Evolutionary conservation across 2,113 vertebrate species (phyloP).

Genomic region (Chloropsis hardwickii): DNA sequence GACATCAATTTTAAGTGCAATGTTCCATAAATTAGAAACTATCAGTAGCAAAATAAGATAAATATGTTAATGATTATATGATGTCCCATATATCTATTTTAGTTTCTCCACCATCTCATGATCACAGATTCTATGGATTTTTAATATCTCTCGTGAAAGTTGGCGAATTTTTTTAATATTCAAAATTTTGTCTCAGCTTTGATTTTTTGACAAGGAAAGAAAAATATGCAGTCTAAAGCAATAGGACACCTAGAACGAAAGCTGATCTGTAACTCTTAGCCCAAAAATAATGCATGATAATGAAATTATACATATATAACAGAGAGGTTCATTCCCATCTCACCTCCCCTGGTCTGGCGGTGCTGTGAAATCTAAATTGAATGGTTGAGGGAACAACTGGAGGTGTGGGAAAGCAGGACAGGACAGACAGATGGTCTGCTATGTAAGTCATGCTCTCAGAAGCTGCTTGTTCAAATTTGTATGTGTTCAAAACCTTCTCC

Average conservation of each 20-base stretch:
- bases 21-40: background rate
- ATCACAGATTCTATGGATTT: background rate
- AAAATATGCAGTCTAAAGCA: background rate
- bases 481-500: background rate
- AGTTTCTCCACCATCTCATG: background rate
- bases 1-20: background rate
- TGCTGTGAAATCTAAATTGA: background rate
- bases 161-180: background rate
- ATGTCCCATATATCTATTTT: background rate
- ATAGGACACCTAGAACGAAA: background rate
- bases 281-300: background rate
- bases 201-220: background rate
- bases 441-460: background rate
- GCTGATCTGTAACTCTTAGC: background rate
- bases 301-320: accelerated
- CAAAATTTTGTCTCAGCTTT: background rate
- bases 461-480: background rate
- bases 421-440: background rate
- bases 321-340: background rate
- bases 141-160: background rate
- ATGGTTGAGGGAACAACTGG: background rate
- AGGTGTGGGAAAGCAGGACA: background rate
- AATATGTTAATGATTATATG: background rate
- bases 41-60: background rate
- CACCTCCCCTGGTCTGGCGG: background rate